Base-by-base conservation (phyloP, 2,888 invertebrate species). In the Ormyrus pomaceus region DNA sequence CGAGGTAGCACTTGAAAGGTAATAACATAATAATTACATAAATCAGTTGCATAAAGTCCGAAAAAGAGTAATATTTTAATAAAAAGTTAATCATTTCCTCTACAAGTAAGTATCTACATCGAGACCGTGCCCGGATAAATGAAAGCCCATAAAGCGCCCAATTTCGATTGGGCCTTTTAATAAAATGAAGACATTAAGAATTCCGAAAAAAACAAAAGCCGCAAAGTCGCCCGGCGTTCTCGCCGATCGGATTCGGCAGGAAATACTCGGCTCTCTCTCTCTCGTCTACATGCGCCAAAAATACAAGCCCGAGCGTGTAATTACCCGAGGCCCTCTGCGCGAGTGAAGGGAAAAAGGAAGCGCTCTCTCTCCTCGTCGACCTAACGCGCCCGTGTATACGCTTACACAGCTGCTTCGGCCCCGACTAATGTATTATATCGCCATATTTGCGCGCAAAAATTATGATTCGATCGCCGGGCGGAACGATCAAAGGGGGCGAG, bases 221-320 rank as follows among this genome's bases (percentile, higher is more conserved):
- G 34, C 34, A 34, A 34, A 34, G 34, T 34, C 34, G 34, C 34
- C 34, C 34, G 34, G 34, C 34, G 34, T 34, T 34, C 34, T 34
- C 34, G 34, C 34, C 34, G 34, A 34, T 34, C 34, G 56, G 46
- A 55, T 50, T 11, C 56, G 11, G 11, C 56, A n/a, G 11, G 11
- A 56, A 56, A n/a, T 64, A 62, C 48, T 9, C 34, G 34, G 34
- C 34, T 34, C 34, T 34, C 34, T 34, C 34, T 34, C 34, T 34
- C 59, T 51, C 72, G 46, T n/a, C 48, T 48, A 58, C 53, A 55
- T 62, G 34, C 34, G 34, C 73, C 48, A 9, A 64, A 71, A 83
- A 83, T 84, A 82, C 81, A 83, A 82, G 80, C 79, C 83, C 78
- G 82, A 81, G 76, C 80, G 81, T 85, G 83, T 84, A 86, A 86